Base-by-base conservation (phyloP, 2,113 vertebrate genomes). In the Tetrax tetrax region DNA sequence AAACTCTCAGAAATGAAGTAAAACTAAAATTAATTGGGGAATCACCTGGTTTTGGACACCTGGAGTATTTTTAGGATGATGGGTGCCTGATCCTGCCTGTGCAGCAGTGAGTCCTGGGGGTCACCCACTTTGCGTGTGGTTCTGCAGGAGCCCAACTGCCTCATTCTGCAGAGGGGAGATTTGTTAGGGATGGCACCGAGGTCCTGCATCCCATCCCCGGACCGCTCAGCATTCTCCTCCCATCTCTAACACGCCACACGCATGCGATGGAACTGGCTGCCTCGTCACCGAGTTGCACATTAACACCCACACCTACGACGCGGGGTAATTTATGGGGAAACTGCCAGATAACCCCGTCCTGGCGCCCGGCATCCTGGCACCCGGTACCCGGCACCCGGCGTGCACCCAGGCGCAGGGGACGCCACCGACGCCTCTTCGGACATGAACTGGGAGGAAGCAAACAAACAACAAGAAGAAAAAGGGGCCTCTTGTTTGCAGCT, bases 211-310 rank as follows among this genome's bases (percentile, higher is more conserved):
- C 61, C 33, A 54, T 51, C 31, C 43, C 31, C 0, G 0, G 47
- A 37, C 53, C 0, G 3, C 61, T 88, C 27, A 69, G 63, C 79
- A 65, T 69, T 79, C 63, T 91, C 25, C 31, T 68, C 22, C 71
- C 1, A 1, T 6, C 1, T 5, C 83, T 21, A n/a, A 16, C 47
- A 31, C 0, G 3, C 43, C 54, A 17, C 43, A 37, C 0, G 0
- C 48, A 21, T 0, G 1, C 4, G 9, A 20, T 19, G 53, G 65
- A 83, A 16, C 45, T 6, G 5, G 38, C 93, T 51, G 66, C 70
- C 38, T 68, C 0, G 2, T 71, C 75, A 11, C 53, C 38, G 9
- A 7, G 93, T 96, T 90, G 86, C 76, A 86, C 79, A 48, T 88
- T 83, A 90, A 85, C 57, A 1, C 33, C 59, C 83, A 47, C 83